A percentile compares a stretch with the other conserved stretches of the same genome.
Evolutionary conservation across 1,140 invertebrate genomes (phyloP).

Genomic region (Diploscapter pachys): DNA sequence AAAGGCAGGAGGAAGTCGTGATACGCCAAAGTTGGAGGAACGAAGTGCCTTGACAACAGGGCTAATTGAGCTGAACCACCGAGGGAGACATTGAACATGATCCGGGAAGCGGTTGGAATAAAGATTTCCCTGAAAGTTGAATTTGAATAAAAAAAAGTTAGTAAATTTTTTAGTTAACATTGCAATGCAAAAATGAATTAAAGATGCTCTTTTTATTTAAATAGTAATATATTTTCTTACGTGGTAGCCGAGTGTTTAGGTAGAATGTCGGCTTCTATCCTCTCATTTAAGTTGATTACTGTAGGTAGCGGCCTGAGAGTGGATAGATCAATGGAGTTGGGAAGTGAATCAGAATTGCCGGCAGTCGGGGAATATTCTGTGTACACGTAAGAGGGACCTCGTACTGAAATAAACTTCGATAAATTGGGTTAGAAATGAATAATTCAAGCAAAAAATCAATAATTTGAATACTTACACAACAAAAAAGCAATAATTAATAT

Average conservation of each 20-base stretch:
- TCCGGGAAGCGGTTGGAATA: constrained; percentile 12
- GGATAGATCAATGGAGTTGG: constrained; percentile 3
- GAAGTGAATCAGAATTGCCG: not conserved
- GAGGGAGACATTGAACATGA: constrained; percentile 23
- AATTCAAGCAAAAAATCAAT: not conserved
- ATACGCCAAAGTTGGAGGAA: constrained; percentile 21
- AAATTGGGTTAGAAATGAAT: not conserved
- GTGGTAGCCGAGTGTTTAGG: constrained; percentile 27
- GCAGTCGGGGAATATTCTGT: constrained; percentile 17
- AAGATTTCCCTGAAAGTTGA: constrained; percentile 18
- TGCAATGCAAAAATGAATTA: not conserved
- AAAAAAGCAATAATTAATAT: constrained; percentile 22
- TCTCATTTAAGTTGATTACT: constrained; percentile 16
- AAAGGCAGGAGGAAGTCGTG: constrained; percentile 22
- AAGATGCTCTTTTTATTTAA: not conserved
- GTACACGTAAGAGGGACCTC: constrained; percentile 25
- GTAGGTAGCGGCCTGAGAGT: constrained; percentile 15
- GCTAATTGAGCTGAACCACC: constrained; percentile 23
- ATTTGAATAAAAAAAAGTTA: not conserved
- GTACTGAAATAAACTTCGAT: constrained; percentile 12
- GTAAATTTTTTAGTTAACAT: not conserved
- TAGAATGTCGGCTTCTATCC: constrained; percentile 24
- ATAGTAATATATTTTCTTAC: not conserved
- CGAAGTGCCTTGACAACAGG: constrained; percentile 14
- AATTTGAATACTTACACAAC: constrained; percentile 14